Conservation (phyloP, 1,140 invertebrate species). For the Orius laevigatus region DNA sequence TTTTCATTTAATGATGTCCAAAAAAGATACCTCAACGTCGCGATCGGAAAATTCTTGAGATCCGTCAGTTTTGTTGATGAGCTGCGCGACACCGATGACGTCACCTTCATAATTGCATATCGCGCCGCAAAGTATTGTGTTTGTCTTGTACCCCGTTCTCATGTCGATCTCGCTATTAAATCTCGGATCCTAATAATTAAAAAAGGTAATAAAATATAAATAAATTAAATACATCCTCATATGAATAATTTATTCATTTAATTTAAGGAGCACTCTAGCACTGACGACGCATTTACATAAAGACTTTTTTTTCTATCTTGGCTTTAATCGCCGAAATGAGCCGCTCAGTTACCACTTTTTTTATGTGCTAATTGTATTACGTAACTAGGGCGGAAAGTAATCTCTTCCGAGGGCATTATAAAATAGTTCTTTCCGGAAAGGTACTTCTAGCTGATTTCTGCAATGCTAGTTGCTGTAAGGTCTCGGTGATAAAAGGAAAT, state of each 20-base stretch:
- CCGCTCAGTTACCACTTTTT: no score
- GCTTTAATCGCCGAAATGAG: no score
- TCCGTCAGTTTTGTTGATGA: slow-evolving; percentile 87
- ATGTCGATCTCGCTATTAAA: slow-evolving; percentile 88
- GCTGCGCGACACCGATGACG: slow-evolving; percentile 92
- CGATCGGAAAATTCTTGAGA: slow-evolving; percentile 70
- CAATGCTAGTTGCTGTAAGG: no score
- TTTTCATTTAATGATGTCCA: not conserved
- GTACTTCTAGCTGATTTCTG: no score
- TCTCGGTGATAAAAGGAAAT: no score
- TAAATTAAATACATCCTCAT: not conserved
- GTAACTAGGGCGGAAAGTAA: no score
- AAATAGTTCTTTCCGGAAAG: no score
- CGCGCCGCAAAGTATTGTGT: slow-evolving; percentile 80
- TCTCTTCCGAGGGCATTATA: no score
- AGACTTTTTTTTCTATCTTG: no score
- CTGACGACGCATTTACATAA: no score
- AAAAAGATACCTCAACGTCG: slow-evolving; percentile 68
- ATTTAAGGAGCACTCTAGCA: no score
- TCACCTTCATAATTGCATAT: slow-evolving; percentile 91
- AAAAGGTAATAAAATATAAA: not conserved
- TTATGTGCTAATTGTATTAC: no score
- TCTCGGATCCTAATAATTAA: slow-evolving; percentile 43
- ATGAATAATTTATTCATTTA: not conserved
- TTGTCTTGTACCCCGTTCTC: slow-evolving; percentile 81